Base-by-base conservation (phyloP, 2,113 vertebrate species). In the Osmerus eperlanus region DNA sequence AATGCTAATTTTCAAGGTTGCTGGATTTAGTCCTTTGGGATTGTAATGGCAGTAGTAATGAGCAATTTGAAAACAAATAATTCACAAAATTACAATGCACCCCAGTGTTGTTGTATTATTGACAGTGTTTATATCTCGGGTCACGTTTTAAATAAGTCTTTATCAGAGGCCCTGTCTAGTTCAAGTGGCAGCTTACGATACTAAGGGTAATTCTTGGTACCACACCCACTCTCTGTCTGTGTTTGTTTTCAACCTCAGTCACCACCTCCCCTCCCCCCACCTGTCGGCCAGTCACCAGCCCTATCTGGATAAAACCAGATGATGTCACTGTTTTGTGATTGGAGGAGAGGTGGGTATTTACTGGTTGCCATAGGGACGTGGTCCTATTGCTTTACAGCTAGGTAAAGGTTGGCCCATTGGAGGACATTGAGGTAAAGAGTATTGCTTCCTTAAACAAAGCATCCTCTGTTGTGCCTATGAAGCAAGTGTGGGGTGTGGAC, bases 401-500 rank as follows among this genome's bases (percentile, higher is more conserved):
- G 8, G 51, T 73, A 65, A 13, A 51, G 62, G 41, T 59, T 41
- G 58, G 54, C 28, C 19, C 25, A 28, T 41, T 28, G 51, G 25
- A 64, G 19, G 36, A 41, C 9, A 36, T 29, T 19, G 67, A 58
- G 23, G 19, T 23, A 60, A 60, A 60, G 21, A 60, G 18, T 8
- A 60, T 13, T 21, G 58, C 18, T 60, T 19, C 11, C 8, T 21
- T 41, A 83, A 73, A 90, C 87, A 90, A 89, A 89, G 86, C 72
- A 2, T 76, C 75, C 75, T 88, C 8, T 89, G 87, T 88, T 62
- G 23, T 60, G 41, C 11, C 18, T 74, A 69, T 64, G 67, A 13
- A 55, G 2, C 25, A 21, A 3, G 28, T 19, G 55, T 28, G n/a
- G 68, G 19, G 55, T 47, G 29, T 60, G 68, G n/a, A 65, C 64